A percentile compares a stretch with the other conserved stretches of the same genome.
These are phyloP conservation scores for Sitobion miscanthi DNA, from an alignment of 1,140 invertebrate species.

Conservation along the genomic window DNA sequence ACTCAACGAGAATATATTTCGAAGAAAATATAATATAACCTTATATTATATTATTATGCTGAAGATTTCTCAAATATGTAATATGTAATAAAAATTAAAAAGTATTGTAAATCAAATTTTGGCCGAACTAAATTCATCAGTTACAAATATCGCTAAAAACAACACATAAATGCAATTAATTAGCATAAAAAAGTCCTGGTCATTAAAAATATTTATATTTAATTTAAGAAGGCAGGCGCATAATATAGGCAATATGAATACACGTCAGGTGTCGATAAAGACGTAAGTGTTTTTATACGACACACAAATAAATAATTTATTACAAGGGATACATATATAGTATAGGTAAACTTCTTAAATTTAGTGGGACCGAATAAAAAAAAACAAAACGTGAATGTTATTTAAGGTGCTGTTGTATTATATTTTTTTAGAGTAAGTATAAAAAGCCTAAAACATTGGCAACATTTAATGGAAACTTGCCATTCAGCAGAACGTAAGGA, in stretches of 20 bases:
- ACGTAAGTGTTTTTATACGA: neutral
- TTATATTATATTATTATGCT: too few relatives aligned
- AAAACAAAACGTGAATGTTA: neutral
- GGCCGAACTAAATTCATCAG: neutral
- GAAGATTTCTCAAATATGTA: too few relatives aligned
- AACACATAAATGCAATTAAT: neutral
- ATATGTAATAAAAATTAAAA: too few relatives aligned
- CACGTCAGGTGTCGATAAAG: neutral
- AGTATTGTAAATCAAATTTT: too few relatives aligned
- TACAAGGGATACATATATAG: neutral
- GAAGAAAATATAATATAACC: too few relatives aligned
- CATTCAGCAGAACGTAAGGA: constrained; percentile 9
- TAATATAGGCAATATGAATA: neutral
- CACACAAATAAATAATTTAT: neutral
- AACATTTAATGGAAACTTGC: constrained; percentile 54
- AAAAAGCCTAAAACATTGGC: constrained; percentile 36
- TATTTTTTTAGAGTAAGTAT: constrained; percentile 31
- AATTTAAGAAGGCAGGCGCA: neutral
- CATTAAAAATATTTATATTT: neutral
- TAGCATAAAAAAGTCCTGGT: neutral
- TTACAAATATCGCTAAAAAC: neutral
- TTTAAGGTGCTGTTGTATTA: neutral
- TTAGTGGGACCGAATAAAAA: neutral
- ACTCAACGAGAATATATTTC: too few relatives aligned
- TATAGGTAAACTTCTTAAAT: neutral